phyloP scores from a whole-genome alignment of 2,113 vertebrate species.

The Sialia sialis region DNA sequence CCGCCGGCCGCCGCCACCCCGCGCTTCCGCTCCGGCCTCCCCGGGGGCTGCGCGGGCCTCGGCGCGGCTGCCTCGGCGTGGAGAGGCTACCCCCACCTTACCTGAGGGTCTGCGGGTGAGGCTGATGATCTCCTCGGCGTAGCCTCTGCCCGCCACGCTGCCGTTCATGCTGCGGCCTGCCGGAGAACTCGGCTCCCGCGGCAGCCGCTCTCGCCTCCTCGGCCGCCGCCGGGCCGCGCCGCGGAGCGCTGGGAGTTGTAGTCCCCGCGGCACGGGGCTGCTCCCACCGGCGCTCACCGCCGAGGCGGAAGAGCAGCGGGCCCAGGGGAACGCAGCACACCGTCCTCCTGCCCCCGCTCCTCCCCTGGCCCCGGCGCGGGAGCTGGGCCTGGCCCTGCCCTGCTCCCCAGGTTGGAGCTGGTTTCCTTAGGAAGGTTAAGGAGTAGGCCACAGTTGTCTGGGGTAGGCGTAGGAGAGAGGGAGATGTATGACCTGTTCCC shows the following conservation, averaged over 20 bases:
- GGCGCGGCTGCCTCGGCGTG: background rate
- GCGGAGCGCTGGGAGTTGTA: slow-evolving; percentile 59
- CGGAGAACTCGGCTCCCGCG: background rate
- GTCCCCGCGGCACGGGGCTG: background rate
- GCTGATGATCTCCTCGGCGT: slow-evolving; percentile 68
- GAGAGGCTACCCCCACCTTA: background rate
- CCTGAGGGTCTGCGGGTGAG: slow-evolving; percentile 75
- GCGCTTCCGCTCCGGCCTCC: background rate
- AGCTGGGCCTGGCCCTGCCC: fast-evolving
- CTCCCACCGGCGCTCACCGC: background rate
- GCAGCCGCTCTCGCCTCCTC: slow-evolving; percentile 39
- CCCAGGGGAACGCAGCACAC: background rate
- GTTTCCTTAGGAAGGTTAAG: background rate
- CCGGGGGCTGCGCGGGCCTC: background rate
- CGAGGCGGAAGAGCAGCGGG: background rate
- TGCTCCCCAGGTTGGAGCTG: background rate
- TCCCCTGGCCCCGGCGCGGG: background rate
- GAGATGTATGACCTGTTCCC: background rate
- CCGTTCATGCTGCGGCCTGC: slow-evolving; percentile 44
- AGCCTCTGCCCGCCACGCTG: background rate
- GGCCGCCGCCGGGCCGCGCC: background rate
- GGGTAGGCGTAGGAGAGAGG: background rate
- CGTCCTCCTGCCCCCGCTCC: too few relatives aligned
- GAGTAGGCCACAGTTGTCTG: too few relatives aligned
- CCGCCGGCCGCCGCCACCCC: background rate